These are phyloP conservation scores for Enteromius afrohamiltoni DNA, from an alignment of 2,797 vertebrate species.

Conservation along the genomic window DNA sequence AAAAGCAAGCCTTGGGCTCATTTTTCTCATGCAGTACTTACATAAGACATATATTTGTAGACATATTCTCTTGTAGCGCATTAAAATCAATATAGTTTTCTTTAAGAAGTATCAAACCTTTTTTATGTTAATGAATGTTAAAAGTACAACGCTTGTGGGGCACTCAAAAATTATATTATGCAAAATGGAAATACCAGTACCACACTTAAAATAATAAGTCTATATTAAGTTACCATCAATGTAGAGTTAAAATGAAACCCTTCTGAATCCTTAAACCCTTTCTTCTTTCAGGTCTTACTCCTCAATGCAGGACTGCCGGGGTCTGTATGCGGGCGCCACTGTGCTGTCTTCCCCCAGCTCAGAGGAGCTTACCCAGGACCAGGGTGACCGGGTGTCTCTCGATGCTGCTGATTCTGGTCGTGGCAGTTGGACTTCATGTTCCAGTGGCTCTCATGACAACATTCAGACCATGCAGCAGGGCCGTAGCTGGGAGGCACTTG, in stretches of 20 bases:
- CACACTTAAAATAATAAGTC: background rate
- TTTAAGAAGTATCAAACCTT: background rate
- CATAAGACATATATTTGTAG: background rate
- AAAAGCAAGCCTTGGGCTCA: background rate
- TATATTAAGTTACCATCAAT: background rate
- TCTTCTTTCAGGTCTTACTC: slow-evolving; percentile 83
- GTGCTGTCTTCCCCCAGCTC: slow-evolving; percentile 95
- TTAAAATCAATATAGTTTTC: too few species aligned
- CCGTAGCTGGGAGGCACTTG: slow-evolving; percentile 94
- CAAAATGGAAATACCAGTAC: background rate
- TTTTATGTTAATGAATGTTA: background rate
- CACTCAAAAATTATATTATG: background rate
- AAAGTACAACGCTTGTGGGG: background rate
- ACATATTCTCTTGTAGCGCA: too few species aligned
- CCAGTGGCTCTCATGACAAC: slow-evolving; percentile 97
- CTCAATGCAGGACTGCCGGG: slow-evolving; percentile 89
- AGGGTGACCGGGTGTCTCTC: slow-evolving; percentile 93
- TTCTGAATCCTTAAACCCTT: background rate
- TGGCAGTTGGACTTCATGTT: slow-evolving; percentile 99
- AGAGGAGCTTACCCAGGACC: slow-evolving; percentile 96
- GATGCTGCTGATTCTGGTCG: slow-evolving; percentile 97
- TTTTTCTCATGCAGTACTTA: background rate
- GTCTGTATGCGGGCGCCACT: slow-evolving; percentile 86
- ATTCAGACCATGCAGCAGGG: slow-evolving; percentile 99
- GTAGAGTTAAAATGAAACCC: background rate